Percentiles rank a stretch among this genome's conserved stretches.
These are phyloP conservation scores for Xiphophorus birchmanni DNA, from an alignment of 2,797 vertebrate species.

Conservation along the genomic window DNA sequence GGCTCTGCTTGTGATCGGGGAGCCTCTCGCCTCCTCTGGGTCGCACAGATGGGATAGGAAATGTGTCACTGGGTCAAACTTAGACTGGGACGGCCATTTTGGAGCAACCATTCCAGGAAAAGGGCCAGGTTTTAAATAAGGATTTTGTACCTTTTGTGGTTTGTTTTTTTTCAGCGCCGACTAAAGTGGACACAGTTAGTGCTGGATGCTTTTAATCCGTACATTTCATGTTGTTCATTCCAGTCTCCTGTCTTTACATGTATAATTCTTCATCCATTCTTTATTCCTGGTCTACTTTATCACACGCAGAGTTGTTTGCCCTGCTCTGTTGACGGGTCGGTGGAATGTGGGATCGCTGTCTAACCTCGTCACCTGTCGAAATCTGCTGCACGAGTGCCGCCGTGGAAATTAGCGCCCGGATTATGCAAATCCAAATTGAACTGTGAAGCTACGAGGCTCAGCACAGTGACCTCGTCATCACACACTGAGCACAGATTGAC, in stretches of 20 bases:
- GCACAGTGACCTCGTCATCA: constrained; percentile 70
- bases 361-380: constrained; percentile 72
- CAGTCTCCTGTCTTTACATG: not conserved
- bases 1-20: constrained; percentile 23
- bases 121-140: not conserved
- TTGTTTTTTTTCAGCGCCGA: not conserved
- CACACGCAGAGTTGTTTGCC: constrained; percentile 35
- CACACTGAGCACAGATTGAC: constrained; percentile 32
- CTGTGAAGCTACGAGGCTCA: constrained; percentile 73
- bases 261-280: constrained; percentile 24
- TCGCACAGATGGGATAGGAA: constrained; percentile 66
- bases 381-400: constrained; percentile 58
- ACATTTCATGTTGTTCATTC: too few species aligned
- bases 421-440: constrained; percentile 81
- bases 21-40: constrained; percentile 48
- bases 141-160: not conserved
- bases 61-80: constrained; percentile 75
- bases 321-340: constrained; percentile 40
- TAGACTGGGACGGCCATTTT: constrained; percentile 45
- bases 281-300: constrained; percentile 14
- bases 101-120: constrained; percentile 13
- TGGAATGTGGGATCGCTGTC: constrained; percentile 61
- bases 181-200: not conserved
- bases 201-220: not conserved
- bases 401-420: constrained; percentile 69